Percentiles rank a stretch among this genome's conserved stretches.
phyloP scores from a whole-genome alignment of 1,140 invertebrate genomes.

The Drosophila paulistorum region DNA sequence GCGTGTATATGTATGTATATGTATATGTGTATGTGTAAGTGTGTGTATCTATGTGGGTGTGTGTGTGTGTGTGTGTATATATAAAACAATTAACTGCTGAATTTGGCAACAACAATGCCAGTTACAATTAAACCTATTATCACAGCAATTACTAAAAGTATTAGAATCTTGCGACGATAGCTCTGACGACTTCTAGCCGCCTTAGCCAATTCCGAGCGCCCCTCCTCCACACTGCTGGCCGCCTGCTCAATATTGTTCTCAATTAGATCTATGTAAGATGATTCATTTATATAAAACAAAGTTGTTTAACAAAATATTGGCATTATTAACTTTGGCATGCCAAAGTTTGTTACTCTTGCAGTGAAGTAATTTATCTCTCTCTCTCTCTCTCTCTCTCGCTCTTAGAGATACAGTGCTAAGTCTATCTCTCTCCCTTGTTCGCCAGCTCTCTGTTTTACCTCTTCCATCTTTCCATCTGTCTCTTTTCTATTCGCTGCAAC shows the following conservation, averaged over 20 bases:
- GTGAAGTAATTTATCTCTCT: background rate
- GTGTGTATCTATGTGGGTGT: constrained; percentile 37
- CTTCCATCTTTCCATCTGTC: background rate
- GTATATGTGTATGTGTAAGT: constrained; percentile 30
- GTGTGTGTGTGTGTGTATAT: constrained; percentile 30
- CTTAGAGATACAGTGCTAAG: background rate
- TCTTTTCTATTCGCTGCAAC: background rate
- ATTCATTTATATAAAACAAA: constrained; percentile 7
- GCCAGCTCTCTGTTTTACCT: background rate
- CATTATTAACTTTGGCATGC: background rate
- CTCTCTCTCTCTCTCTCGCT: background rate
- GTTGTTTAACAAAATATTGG: background rate
- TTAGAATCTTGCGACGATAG: constrained; percentile 88
- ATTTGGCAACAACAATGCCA: constrained; percentile 85
- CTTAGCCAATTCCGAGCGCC: constrained; percentile 89
- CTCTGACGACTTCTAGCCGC: constrained; percentile 90
- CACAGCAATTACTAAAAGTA: constrained; percentile 86
- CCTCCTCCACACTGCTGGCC: constrained; percentile 90
- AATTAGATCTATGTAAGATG: constrained; percentile 89
- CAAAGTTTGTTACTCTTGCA: background rate
- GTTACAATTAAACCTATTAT: constrained; percentile 88
- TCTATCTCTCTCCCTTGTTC: too few relatives aligned
- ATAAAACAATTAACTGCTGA: constrained; percentile 83
- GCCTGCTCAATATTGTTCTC: constrained; percentile 93
- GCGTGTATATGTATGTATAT: constrained; percentile 25